Base-by-base conservation (phyloP, 2,888 invertebrate species). In the Drosophila dives region DNA sequence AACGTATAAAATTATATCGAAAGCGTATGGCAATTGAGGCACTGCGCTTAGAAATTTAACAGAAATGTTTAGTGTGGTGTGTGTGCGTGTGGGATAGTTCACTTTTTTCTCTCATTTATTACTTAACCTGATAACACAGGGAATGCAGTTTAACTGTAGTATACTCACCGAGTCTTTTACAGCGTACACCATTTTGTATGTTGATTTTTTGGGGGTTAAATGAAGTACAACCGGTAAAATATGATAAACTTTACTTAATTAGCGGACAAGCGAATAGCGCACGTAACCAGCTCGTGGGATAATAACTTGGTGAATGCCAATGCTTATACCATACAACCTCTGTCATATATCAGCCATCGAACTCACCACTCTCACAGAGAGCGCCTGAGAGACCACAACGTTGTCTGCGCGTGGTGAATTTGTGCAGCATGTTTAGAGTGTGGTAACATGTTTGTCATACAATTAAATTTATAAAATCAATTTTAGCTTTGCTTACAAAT, bases 151-250 rank as follows among this genome's bases (percentile, higher is more conserved):
- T 45, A 36, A 3, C 20, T 15, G 23, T 11, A 50, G 23, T 23
- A 38, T 70, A 83, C 92, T 91, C 83, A 92, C 92, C 89, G 80
- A 79, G 83, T 79, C 88, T 80, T 91, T 92, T 26, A 92, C 91
- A 64, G 83, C 65, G 82, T 92, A 91, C 81, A 92, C 92, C 92
- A 92, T 92, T 89, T 90, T 92, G 69, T 59, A 26, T 51, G 38
- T 64, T 45, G 62, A 54, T 29, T 59, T 65, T 62, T 63, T 62
- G 50, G 32, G 42, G 38, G 55, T 70, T 68, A 59, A 42, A 23
- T 45, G 48, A 60, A 65, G 29, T 56, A 66, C 69, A 74, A 76
- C 73, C 84, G 82, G 82, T 85, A 77, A 59, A 80, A 81, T 53
- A 34, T 61, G n/a, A 50, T 66, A 51, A 66, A 65, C 10, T 72